Conservation (phyloP, 2,888 invertebrate species). For the Buathra laborator region DNA sequence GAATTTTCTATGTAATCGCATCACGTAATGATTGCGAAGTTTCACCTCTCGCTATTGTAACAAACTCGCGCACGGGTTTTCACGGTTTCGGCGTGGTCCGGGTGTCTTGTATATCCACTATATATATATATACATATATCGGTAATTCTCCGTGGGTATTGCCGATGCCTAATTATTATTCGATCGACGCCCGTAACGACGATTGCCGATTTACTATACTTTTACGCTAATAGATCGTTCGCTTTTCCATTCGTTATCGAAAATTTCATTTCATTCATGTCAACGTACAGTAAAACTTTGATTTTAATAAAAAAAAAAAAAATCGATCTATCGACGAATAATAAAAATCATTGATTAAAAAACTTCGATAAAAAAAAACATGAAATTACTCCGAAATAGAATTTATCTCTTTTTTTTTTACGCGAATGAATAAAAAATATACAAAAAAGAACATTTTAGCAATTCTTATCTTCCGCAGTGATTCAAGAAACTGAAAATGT, state of each 20-base stretch:
- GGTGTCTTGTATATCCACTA: background rate
- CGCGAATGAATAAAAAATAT: too few species aligned
- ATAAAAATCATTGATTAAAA: too few species aligned
- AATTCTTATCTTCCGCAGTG: too few species aligned
- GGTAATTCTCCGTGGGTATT: background rate
- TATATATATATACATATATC: background rate
- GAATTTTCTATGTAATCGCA: conserved; percentile 65
- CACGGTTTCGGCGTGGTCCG: conserved; percentile 9
- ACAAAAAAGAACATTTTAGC: too few species aligned
- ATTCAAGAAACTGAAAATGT: too few species aligned
- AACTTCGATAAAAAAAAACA: background rate
- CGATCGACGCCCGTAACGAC: conserved; percentile 27
- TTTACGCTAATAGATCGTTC: conserved; percentile 1
- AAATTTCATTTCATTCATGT: conserved; percentile 7
- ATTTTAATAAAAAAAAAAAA: background rate
- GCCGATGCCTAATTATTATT: conserved; percentile 37
- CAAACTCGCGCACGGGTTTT: conserved; percentile 1
- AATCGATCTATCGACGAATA: background rate
- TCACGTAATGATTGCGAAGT: conserved; percentile 66
- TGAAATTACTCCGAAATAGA: background rate
- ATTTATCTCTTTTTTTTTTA: background rate
- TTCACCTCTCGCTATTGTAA: conserved; percentile 57
- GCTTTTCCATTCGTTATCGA: background rate
- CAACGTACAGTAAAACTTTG: background rate
- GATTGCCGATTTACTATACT: conserved; percentile 18